phyloP scores from a whole-genome alignment of 2,888 invertebrate species.

The Latheticus oryzae region DNA sequence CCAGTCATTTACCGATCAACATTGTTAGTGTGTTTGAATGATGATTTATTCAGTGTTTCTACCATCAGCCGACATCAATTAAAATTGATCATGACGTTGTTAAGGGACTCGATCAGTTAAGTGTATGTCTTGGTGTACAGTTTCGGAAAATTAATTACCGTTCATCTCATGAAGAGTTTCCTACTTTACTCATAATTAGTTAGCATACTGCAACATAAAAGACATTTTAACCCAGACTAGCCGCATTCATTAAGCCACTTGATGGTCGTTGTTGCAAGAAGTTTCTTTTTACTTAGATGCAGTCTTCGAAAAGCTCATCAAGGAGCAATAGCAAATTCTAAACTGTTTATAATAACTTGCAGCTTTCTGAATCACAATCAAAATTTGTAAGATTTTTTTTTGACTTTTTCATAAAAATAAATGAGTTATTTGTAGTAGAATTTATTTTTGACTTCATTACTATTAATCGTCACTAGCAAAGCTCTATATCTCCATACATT shows the following conservation, averaged over 20 bases:
- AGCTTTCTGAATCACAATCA: too few relatives aligned
- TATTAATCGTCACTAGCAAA: too few relatives aligned
- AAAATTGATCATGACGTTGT: conserved; percentile 33
- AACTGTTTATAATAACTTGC: too few relatives aligned
- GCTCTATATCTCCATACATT: too few relatives aligned
- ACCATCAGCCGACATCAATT: conserved; percentile 27
- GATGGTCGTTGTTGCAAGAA: too few relatives aligned
- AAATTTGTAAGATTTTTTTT: too few relatives aligned
- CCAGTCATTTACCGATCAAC: conserved; percentile 35
- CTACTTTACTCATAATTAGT: conserved; percentile 29
- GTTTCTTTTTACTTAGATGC: too few relatives aligned
- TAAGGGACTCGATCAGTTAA: conserved; percentile 17
- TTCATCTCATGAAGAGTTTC: conserved; percentile 28
- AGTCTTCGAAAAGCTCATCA: too few relatives aligned
- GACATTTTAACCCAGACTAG: conserved; percentile 24
- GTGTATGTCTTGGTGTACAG: conserved; percentile 22
- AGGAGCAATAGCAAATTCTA: too few relatives aligned
- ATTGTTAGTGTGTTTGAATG: conserved; percentile 30
- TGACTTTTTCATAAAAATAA: too few relatives aligned
- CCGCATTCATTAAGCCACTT: conserved; percentile 24
- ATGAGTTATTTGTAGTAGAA: too few relatives aligned
- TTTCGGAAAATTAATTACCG: conserved; percentile 33
- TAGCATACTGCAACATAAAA: conserved; percentile 22
- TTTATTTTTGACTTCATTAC: too few relatives aligned
- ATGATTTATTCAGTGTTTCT: conserved; percentile 35